Conservation (phyloP, 2,888 invertebrate genomes). For the Zaprionus bogoriensis region DNA sequence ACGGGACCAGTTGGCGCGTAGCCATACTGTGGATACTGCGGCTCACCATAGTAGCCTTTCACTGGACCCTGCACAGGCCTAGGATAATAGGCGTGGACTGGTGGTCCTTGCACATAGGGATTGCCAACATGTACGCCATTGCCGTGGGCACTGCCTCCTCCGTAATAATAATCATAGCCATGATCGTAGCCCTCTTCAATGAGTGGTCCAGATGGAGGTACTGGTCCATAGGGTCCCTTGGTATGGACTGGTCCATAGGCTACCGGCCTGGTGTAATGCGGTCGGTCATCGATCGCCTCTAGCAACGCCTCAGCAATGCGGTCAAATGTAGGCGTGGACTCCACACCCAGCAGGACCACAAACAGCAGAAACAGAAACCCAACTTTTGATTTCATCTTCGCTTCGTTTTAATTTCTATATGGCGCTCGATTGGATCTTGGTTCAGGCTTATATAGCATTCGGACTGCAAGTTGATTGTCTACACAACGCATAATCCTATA, state of each 20-base stretch:
- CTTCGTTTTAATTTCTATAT: background rate
- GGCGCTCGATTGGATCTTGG: background rate
- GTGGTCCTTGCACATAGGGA: slow-evolving; percentile 19
- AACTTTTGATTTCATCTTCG: slow-evolving; percentile 41
- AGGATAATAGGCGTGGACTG: slow-evolving; percentile 37
- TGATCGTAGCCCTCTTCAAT: slow-evolving; percentile 64
- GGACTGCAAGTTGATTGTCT: slow-evolving; percentile 26
- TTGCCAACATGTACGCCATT: slow-evolving; percentile 4
- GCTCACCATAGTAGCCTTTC: slow-evolving; percentile 34
- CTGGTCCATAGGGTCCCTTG: slow-evolving; percentile 5
- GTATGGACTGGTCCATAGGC: slow-evolving; percentile 1
- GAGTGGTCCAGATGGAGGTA: slow-evolving; percentile 32
- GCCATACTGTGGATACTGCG: slow-evolving; percentile 34
- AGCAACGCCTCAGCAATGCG: slow-evolving; percentile 63
- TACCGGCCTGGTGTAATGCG: slow-evolving; percentile 10
- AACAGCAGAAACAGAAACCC: slow-evolving; percentile 20
- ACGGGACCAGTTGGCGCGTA: slow-evolving; percentile 3
- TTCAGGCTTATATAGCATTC: slow-evolving; percentile 43
- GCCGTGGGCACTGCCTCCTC: slow-evolving; percentile 46
- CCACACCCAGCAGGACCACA: slow-evolving; percentile 12
- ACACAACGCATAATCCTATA: too few relatives aligned
- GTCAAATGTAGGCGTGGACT: slow-evolving; percentile 65
- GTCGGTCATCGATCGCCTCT: slow-evolving; percentile 32
- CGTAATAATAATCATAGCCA: slow-evolving; percentile 70
- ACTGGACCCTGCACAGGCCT: slow-evolving; percentile 12